phyloP scores from a whole-genome alignment of 2,888 invertebrate genomes.

The Cordilura impudica region DNA sequence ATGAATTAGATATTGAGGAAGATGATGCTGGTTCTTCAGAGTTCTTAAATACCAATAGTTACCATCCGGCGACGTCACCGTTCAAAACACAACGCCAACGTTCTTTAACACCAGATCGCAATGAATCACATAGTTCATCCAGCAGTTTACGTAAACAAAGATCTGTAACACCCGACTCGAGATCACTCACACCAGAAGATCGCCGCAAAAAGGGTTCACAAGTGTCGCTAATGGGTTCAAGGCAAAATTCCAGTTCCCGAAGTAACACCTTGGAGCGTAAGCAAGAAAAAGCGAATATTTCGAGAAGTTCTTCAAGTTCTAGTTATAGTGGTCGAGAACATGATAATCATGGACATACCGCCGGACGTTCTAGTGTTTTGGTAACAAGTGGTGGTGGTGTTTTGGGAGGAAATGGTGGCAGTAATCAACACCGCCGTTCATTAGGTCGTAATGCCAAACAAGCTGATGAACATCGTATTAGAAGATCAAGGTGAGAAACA shows the following conservation, averaged over 20 bases:
- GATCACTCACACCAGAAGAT: slow-evolving; percentile 77
- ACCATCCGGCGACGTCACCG: slow-evolving; percentile 71
- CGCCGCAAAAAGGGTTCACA: slow-evolving; percentile 74
- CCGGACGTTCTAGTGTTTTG: slow-evolving; percentile 8
- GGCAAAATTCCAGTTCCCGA: slow-evolving; percentile 76
- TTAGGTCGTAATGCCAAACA: slow-evolving; percentile 72
- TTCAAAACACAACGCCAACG: slow-evolving; percentile 75
- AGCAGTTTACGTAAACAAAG: slow-evolving; percentile 75
- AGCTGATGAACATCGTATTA: slow-evolving; percentile 75
- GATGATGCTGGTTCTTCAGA: slow-evolving; percentile 75
- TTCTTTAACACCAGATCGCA: slow-evolving; percentile 77
- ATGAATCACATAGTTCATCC: slow-evolving; percentile 76
- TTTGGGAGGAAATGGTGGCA: slow-evolving; percentile 11
- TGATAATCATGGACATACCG: slow-evolving; percentile 49
- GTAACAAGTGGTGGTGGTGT: slow-evolving; percentile 26
- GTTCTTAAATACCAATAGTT: slow-evolving; percentile 74
- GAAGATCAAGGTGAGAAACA: slow-evolving; percentile 75
- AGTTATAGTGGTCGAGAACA: slow-evolving; percentile 76
- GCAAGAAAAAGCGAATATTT: slow-evolving; percentile 75
- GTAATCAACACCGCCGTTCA: slow-evolving; percentile 70
- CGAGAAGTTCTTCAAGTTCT: slow-evolving; percentile 77
- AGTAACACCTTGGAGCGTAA: slow-evolving; percentile 77
- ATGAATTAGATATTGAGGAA: slow-evolving; percentile 80
- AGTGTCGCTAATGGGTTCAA: slow-evolving; percentile 72
- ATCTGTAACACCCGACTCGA: slow-evolving; percentile 77